Conservation (phyloP, 1,140 invertebrate genomes). For the Aphaenogaster floridana region DNA sequence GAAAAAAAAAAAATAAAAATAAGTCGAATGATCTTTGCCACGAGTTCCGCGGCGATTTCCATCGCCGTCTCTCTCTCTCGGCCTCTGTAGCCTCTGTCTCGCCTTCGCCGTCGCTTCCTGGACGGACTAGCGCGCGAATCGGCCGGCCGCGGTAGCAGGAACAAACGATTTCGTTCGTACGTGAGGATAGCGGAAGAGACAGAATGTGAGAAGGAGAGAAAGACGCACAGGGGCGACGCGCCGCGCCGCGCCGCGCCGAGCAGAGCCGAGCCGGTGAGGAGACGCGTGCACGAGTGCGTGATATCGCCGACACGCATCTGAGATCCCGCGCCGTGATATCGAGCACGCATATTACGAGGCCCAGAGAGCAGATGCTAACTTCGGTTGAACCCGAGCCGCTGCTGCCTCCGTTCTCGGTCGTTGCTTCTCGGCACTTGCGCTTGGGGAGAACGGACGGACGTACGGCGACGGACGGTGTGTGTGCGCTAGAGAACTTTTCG, state of each 20-base stretch:
- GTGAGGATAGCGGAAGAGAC: constrained; percentile 41
- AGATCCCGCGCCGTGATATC: constrained; percentile 83
- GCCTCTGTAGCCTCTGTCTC: constrained; percentile 68
- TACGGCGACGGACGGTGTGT: constrained; percentile 28
- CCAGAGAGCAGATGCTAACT: constrained; percentile 84
- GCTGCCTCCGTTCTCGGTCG: constrained; percentile 75
- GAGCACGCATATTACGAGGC: constrained; percentile 84
- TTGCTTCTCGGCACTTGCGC: constrained; percentile 68
- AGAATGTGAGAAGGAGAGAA: constrained; percentile 5
- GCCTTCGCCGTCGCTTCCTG: constrained; percentile 49
- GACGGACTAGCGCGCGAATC: constrained; percentile 64
- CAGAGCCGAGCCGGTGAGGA: constrained; percentile 43
- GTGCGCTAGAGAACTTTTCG: constrained; percentile 66
- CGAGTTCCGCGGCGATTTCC: constrained; percentile 14
- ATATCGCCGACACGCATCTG: constrained; percentile 85
- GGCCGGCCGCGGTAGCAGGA: constrained; percentile 65
- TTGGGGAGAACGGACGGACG: constrained; percentile 51
- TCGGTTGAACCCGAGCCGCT: constrained; percentile 80
- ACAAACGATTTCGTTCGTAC: constrained; percentile 68
- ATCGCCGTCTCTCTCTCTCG: constrained; percentile 26
- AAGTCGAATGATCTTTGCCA: constrained; percentile 18
- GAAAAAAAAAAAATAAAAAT: neutral
- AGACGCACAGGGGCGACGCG: neutral
- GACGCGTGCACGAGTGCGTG: constrained; percentile 83
- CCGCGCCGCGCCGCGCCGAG: constrained; percentile 7